phyloP scores from a whole-genome alignment of 2,113 vertebrate genomes.

The Notiomystis cincta region DNA sequence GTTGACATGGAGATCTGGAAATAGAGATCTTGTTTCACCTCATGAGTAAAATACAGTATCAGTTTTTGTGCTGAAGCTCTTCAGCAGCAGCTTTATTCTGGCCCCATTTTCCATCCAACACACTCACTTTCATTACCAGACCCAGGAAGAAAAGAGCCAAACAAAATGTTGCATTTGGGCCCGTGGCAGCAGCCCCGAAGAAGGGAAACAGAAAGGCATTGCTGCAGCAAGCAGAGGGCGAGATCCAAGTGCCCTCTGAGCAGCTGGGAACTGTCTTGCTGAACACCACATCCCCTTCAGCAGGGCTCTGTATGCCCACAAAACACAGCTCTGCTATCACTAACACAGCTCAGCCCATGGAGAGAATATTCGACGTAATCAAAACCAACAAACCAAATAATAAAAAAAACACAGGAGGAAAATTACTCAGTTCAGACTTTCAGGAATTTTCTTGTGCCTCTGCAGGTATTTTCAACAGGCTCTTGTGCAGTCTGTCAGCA shows the following conservation, averaged over 20 bases:
- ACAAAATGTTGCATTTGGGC: neutral
- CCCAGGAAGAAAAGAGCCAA: neutral
- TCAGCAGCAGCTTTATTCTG: neutral
- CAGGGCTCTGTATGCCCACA: neutral
- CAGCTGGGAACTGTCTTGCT: neutral
- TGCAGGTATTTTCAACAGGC: neutral
- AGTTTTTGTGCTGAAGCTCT: neutral
- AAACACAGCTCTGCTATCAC: fast-evolving
- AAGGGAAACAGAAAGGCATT: neutral
- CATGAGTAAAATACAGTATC: neutral
- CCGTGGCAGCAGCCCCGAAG: fast-evolving
- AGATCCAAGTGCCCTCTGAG: neutral
- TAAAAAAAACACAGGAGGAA: neutral
- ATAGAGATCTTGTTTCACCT: neutral
- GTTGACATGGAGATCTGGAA: neutral
- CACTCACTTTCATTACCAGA: fast-evolving
- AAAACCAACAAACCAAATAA: neutral
- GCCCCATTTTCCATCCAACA: neutral
- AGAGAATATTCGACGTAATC: neutral
- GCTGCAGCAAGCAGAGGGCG: neutral
- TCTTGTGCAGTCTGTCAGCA: neutral
- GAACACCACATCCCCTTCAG: neutral
- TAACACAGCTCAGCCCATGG: neutral
- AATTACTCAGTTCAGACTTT: neutral
- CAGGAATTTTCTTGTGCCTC: neutral